Base-by-base conservation (phyloP, 2,113 vertebrate genomes). In the Osmerus mordax region DNA sequence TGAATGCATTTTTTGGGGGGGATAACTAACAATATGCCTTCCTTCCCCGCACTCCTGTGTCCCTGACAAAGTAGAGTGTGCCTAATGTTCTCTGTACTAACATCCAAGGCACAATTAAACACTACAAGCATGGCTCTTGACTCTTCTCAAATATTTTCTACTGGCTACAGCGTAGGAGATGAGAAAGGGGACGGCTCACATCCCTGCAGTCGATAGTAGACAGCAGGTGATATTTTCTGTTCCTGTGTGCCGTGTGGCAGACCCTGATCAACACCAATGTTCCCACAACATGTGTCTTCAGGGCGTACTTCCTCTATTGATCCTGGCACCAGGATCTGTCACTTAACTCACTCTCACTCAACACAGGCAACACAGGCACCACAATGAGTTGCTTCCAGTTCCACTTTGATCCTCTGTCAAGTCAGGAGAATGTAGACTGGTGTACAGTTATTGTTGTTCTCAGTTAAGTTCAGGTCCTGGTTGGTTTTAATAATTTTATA, bases 301-400 rank as follows among this genome's bases (percentile, higher is more conserved):
- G 88, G 89, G 83, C 82, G 86, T 89, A 86, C 86, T 78, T 69
- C 77, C 90, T 86, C 84, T 84, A 89, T 88, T 80, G 62, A 19
- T 68, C 73, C 16, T 62, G 29, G 15, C 15, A 56, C 78, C 81
- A 77, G 70, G 67, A 15, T 77, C 69, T 77, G 84, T 85, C 81
- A 3, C 9, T 19, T 23, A 23, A 23, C 23, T 23, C 23, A 23
- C 23, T 23, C 23, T 23, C 23, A 11, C 9, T 60, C 21, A 23
- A 21, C 9, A 3, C 19, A 19, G 6, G n/a, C 56, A n/a, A 7
- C 56, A 59, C 56, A 19, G 3, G 58, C n/a, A 60, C 15, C 21
- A 1, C 55, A 56, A 9, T 47, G 54, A 60, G 58, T 60, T 0
- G 58, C 18, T 19, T 21, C 58, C 58, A 60, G 58, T 21, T 56